phyloP scores from a whole-genome alignment of 2,113 vertebrate genomes.

The Tetrax tetrax region DNA sequence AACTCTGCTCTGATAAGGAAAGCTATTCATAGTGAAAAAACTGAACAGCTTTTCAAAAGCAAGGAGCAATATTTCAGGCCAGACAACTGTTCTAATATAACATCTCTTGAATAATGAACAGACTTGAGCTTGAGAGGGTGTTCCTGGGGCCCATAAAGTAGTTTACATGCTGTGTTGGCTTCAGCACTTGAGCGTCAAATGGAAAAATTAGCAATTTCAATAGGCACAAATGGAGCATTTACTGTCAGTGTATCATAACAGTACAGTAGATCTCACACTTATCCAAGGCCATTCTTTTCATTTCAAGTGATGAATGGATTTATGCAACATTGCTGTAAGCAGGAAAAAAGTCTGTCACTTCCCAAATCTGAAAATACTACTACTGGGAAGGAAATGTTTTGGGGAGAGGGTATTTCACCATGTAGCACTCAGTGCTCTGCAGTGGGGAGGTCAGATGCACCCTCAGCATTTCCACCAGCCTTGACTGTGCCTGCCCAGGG shows the following conservation, averaged over 20 bases:
- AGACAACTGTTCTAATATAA: not conserved
- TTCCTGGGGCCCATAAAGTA: not conserved
- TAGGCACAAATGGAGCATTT: not conserved
- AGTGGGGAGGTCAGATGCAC: not conserved
- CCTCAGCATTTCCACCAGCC: too few relatives aligned
- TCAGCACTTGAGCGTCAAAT: not conserved
- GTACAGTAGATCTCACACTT: not conserved
- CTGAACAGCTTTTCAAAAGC: not conserved
- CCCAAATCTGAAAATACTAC: not conserved
- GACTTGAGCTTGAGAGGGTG: not conserved
- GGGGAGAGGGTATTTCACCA: not conserved
- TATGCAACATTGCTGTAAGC: not conserved
- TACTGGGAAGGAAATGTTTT: not conserved
- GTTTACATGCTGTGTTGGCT: not conserved
- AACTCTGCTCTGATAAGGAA: not conserved
- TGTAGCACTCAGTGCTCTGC: not conserved
- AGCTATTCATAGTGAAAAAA: not conserved
- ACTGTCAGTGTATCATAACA: not conserved
- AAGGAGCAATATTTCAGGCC: not conserved
- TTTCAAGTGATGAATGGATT: not conserved
- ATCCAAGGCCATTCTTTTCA: not conserved
- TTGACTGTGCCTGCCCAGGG: not conserved
- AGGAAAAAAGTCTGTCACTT: not conserved
- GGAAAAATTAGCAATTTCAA: not conserved
- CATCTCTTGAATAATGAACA: not conserved